Evolutionary conservation across 2,888 invertebrate species (phyloP).

Genomic region (Nymphalis c-album): DNA sequence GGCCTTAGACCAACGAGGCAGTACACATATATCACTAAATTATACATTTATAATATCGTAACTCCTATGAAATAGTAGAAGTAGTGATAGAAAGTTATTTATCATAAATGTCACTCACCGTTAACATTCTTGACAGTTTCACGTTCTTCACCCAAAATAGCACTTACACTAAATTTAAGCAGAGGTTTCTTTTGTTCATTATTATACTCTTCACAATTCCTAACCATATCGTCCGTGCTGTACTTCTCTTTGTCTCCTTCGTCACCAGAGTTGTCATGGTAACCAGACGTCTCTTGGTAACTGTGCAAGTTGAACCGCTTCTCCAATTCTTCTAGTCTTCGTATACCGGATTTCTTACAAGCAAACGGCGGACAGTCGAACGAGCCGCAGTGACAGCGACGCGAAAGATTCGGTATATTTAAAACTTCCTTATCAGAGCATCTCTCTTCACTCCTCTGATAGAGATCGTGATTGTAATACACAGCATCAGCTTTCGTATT

Average conservation of each 20-base stretch:
- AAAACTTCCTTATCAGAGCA: conserved; percentile 65
- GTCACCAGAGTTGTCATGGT: conserved; percentile 71
- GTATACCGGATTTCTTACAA: conserved; percentile 72
- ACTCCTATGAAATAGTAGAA: no score
- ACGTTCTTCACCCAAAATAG: conserved; percentile 87
- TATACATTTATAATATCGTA: no score
- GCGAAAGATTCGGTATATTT: conserved; percentile 63
- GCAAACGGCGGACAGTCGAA: conserved; percentile 79
- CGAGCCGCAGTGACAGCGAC: conserved; percentile 80
- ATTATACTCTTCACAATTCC: conserved; percentile 65
- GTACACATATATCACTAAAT: no score
- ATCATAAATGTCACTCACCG: conserved; percentile 55
- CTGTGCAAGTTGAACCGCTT: conserved; percentile 67
- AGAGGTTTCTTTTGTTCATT: conserved; percentile 85
- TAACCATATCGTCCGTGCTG: conserved; percentile 68
- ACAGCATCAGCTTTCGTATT: conserved; percentile 61
- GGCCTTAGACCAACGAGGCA: no score
- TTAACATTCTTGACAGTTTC: conserved; percentile 56
- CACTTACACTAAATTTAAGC: conserved; percentile 95
- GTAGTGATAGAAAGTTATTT: no score
- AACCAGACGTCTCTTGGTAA: conserved; percentile 70
- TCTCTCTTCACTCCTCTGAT: conserved; percentile 53
- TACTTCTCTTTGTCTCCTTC: conserved; percentile 57
- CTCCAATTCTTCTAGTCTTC: conserved; percentile 70
- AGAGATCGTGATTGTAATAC: conserved; percentile 63